Evolutionary conservation across 2,113 vertebrate species (phyloP).

Genomic region (Varanus salvator): DNA sequence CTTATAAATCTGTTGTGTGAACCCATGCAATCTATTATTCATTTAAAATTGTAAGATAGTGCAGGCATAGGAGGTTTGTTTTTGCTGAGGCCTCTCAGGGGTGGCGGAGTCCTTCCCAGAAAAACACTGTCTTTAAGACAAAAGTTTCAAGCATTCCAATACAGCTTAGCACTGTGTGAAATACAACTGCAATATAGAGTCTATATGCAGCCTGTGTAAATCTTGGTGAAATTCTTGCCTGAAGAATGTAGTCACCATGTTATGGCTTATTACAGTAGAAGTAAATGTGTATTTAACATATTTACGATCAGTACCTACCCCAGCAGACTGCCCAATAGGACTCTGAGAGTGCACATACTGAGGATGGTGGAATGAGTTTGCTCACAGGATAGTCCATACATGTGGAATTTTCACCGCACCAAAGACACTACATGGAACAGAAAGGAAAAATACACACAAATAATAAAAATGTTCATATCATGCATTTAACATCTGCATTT

Average conservation of each 20-base stretch:
- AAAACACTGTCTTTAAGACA: too few relatives aligned
- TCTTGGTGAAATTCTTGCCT: too few relatives aligned
- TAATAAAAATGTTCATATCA: not conserved
- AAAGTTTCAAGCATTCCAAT: too few relatives aligned
- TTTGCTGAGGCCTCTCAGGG: too few relatives aligned
- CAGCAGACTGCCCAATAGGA: conserved; percentile 91
- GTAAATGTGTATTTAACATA: not conserved
- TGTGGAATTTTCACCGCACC: conserved; percentile 82
- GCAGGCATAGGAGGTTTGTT: too few relatives aligned
- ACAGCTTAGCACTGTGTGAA: too few relatives aligned
- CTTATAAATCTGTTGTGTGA: too few relatives aligned
- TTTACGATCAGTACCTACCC: conserved; percentile 77
- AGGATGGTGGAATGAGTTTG: conserved; percentile 81
- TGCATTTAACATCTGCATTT: not conserved
- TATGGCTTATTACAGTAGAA: not conserved
- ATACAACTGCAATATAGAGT: too few relatives aligned
- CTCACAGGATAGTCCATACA: conserved; percentile 87
- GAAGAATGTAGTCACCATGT: not conserved
- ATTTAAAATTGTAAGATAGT: too few relatives aligned
- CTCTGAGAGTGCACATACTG: conserved; percentile 79
- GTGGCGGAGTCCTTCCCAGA: too few relatives aligned
- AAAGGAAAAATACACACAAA: not conserved
- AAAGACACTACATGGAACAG: conserved; percentile 82
- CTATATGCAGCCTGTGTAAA: too few relatives aligned
- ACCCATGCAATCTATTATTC: too few relatives aligned